Percentiles rank a stretch among this genome's conserved stretches.
Evolutionary conservation across 2,113 vertebrate species (phyloP).

Genomic region (Apteryx owenii): DNA sequence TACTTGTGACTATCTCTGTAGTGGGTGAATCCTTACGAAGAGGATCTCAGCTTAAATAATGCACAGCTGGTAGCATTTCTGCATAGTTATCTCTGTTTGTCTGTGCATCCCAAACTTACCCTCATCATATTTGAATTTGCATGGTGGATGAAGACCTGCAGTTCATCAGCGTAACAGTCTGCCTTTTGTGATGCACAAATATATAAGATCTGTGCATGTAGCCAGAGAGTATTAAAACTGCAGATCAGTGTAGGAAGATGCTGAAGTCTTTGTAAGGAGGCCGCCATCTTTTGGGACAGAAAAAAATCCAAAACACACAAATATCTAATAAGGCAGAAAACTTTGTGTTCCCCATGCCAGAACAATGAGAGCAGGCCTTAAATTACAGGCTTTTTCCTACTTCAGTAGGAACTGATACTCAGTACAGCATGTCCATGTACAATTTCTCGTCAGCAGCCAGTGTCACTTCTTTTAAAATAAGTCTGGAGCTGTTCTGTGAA

Average conservation of each 20-base stretch:
- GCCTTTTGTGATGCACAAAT: background rate
- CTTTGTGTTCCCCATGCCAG: background rate
- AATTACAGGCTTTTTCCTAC: slow-evolving; percentile 65
- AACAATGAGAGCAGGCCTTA: background rate
- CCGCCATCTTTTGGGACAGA: background rate
- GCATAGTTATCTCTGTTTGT: background rate
- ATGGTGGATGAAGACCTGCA: background rate
- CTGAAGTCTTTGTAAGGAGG: background rate
- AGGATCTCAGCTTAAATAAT: background rate
- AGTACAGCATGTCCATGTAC: background rate
- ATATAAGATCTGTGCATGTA: background rate
- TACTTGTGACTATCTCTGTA: background rate
- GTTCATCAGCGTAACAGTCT: background rate
- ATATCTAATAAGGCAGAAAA: background rate
- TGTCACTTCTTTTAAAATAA: slow-evolving; percentile 44
- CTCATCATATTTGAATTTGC: background rate
- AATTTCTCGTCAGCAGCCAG: slow-evolving; percentile 24
- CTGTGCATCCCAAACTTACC: background rate
- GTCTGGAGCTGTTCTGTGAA: slow-evolving; percentile 12
- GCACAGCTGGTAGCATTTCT: background rate
- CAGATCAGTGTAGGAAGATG: background rate
- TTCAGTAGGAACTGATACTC: background rate
- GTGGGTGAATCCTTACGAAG: background rate
- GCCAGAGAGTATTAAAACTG: background rate
- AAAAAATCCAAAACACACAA: background rate